Conservation (phyloP, 2,797 vertebrate genomes). For the Remorina albescens region DNA sequence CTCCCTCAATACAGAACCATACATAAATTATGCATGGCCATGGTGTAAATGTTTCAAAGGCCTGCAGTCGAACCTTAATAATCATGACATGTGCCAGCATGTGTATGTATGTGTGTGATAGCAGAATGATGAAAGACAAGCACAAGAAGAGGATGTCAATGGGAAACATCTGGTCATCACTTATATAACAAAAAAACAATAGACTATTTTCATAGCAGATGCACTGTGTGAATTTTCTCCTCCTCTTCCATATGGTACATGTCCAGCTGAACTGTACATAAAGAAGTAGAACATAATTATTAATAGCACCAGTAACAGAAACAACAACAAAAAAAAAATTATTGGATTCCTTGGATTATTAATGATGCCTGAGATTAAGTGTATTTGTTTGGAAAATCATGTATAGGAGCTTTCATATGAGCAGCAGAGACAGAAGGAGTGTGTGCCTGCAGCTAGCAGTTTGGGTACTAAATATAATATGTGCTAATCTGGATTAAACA, state of each 20-base stretch:
- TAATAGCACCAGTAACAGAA: not conserved
- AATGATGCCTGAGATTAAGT: too few species aligned
- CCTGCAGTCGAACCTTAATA: conserved; percentile 42
- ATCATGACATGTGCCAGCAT: conserved; percentile 30
- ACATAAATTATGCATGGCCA: conserved; percentile 75
- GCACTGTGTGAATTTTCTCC: conserved; percentile 18
- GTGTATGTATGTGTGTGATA: conserved; percentile 13
- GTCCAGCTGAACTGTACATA: conserved; percentile 7
- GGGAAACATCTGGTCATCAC: conserved; percentile 78
- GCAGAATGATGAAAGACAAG: conserved; percentile 49
- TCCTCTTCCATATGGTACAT: conserved; percentile 20
- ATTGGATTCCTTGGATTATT: not conserved
- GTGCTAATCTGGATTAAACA: conserved; percentile 79
- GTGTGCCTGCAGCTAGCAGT: conserved; percentile 52
- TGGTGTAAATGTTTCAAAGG: conserved; percentile 78
- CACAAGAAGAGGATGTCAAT: conserved; percentile 53
- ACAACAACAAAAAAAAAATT: not conserved
- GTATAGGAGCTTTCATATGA: conserved; percentile 3
- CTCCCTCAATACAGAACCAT: conserved; percentile 36
- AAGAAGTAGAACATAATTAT: not conserved
- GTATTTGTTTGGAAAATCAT: not conserved
- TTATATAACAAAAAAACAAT: conserved; percentile 73
- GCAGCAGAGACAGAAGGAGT: conserved; percentile 33
- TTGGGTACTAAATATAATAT: conserved; percentile 64
- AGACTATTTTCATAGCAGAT: conserved; percentile 56